phyloP scores from a whole-genome alignment of 2,113 vertebrate genomes.

The Axis porcinus region DNA sequence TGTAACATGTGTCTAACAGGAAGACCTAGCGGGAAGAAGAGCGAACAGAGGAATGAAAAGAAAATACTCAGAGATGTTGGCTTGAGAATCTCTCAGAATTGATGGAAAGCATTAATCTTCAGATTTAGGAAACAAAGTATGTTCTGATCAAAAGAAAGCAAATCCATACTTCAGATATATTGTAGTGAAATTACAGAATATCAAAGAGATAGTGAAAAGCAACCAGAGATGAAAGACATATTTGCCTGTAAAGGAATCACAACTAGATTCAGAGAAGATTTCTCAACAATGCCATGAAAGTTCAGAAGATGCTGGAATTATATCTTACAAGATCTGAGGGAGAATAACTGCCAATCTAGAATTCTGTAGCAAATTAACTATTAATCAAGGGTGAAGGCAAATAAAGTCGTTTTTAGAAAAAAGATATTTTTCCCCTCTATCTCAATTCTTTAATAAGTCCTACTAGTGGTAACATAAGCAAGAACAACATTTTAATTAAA shows the following conservation, averaged over 20 bases:
- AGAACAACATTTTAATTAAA: constrained; percentile 54
- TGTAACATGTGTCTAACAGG: not conserved
- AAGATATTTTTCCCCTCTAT: not conserved
- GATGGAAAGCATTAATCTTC: not conserved
- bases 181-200: not conserved
- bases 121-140: not conserved
- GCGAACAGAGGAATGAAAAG: not conserved
- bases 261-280: not conserved
- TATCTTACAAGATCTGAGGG: not conserved
- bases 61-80: not conserved
- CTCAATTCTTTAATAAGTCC: constrained; percentile 1
- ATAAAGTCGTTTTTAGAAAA: not conserved
- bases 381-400: not conserved
- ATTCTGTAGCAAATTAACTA: not conserved
- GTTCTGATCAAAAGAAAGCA: not conserved
- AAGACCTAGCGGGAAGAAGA: not conserved
- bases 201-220: not conserved
- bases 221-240: not conserved
- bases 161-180: not conserved
- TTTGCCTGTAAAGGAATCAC: not conserved
- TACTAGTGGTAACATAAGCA: not conserved
- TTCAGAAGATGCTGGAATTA: not conserved
- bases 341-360: not conserved
- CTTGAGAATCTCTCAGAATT: not conserved
- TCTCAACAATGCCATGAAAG: not conserved